phyloP scores from a whole-genome alignment of 2,888 invertebrate species.

The Callyntrura guangdongensis region DNA sequence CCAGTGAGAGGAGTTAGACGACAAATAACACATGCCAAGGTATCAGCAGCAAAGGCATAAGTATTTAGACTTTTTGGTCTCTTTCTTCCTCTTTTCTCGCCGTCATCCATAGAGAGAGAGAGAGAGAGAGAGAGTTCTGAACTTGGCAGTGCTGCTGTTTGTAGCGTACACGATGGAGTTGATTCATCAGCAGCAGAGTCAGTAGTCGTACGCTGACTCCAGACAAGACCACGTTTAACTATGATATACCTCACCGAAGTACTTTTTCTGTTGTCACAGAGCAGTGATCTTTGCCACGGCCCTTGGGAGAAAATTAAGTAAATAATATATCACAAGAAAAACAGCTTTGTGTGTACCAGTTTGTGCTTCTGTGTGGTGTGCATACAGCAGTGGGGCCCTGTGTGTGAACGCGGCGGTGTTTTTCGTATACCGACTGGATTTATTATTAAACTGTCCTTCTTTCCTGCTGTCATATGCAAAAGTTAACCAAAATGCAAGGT shows the following conservation, averaged over 20 bases:
- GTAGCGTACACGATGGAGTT: not conserved
- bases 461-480: not conserved
- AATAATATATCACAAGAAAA: conserved; percentile 35
- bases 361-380: conserved; percentile 4
- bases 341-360: conserved; percentile 27
- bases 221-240: not conserved
- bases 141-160: not conserved
- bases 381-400: not conserved
- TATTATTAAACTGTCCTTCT: conserved; percentile 28
- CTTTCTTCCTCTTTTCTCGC: not conserved
- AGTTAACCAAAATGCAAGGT: not conserved
- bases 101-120: too few relatives aligned
- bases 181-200: not conserved
- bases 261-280: conserved; percentile 30
- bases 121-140: not conserved
- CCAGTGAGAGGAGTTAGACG: not conserved
- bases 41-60: not conserved
- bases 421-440: conserved; percentile 17
- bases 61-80: not conserved
- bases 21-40: not conserved
- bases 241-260: not conserved
- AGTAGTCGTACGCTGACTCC: not conserved
- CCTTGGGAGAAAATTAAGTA: conserved; percentile 41
- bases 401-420: not conserved
- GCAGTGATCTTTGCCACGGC: conserved; percentile 43